phyloP scores from a whole-genome alignment of 2,888 invertebrate genomes.

The Heterodera filipjevi region DNA sequence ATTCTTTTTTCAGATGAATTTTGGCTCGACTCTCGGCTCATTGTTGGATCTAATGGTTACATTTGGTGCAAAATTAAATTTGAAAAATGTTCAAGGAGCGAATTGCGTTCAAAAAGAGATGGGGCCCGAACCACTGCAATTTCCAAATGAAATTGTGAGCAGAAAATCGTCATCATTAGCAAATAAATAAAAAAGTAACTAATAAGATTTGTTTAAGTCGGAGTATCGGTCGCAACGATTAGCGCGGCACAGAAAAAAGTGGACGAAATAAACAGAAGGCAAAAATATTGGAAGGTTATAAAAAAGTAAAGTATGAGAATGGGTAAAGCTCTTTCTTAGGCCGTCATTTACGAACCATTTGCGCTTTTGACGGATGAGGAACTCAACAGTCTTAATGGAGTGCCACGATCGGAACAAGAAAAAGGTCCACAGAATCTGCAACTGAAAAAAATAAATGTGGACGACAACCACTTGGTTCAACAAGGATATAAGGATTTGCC shows the following conservation, averaged over 20 bases:
- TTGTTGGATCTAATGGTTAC: too few relatives aligned
- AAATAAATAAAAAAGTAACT: not conserved
- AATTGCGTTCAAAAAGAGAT: not conserved
- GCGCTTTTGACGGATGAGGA: not conserved
- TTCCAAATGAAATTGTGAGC: not conserved
- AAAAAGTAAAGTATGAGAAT: not conserved
- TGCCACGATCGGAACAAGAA: not conserved
- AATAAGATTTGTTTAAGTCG: not conserved
- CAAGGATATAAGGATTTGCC: not conserved
- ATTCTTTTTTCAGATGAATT: too few relatives aligned
- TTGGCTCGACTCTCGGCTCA: too few relatives aligned
- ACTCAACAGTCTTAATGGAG: not conserved
- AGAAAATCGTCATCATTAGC: not conserved
- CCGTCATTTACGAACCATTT: not conserved
- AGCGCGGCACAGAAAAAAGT: not conserved
- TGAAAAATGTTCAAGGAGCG: not conserved
- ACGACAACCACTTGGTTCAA: not conserved
- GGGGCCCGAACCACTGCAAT: not conserved
- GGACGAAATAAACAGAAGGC: not conserved
- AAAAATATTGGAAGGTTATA: not conserved
- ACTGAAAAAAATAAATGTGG: not conserved
- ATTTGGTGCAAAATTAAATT: too few relatives aligned
- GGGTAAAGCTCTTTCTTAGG: not conserved
- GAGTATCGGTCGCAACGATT: not conserved
- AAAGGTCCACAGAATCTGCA: not conserved